Conservation (phyloP, 2,888 invertebrate species). For the Lysandra coridon region DNA sequence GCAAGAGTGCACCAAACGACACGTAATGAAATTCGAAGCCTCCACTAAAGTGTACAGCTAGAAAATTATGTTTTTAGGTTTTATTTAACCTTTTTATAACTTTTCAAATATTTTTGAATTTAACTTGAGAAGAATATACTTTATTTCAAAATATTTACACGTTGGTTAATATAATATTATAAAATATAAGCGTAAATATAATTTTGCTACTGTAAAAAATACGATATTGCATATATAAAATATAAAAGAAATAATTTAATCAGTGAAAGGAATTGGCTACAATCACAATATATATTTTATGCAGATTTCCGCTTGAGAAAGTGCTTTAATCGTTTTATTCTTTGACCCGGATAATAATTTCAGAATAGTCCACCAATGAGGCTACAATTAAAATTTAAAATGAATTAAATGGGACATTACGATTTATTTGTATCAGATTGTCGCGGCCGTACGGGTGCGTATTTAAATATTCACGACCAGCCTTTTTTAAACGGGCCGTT, state of each 20-base stretch:
- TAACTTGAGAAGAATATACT: no score
- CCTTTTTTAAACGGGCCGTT: constrained; percentile 25
- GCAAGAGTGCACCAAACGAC: constrained; percentile 36
- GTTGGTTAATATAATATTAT: not conserved
- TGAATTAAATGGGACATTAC: constrained; percentile 32
- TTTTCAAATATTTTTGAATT: no score
- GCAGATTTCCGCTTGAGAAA: constrained; percentile 17
- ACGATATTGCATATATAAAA: not conserved
- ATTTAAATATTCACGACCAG: constrained; percentile 33
- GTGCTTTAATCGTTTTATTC: constrained; percentile 14
- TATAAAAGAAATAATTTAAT: not conserved
- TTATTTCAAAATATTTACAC: not conserved
- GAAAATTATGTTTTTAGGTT: constrained; percentile 19
- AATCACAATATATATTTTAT: not conserved
- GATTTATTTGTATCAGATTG: constrained; percentile 34
- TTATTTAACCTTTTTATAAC: not conserved
- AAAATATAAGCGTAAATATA: not conserved
- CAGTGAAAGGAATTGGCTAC: not conserved
- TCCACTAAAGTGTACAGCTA: constrained; percentile 22
- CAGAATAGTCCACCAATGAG: not conserved
- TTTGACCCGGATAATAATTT: constrained; percentile 26
- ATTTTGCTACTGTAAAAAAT: not conserved
- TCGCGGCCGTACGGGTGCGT: constrained; percentile 31
- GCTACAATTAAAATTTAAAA: constrained; percentile 31
- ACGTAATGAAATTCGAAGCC: constrained; percentile 37